phyloP scores from a whole-genome alignment of 2,888 invertebrate species.

The Octonoba sinensis region DNA sequence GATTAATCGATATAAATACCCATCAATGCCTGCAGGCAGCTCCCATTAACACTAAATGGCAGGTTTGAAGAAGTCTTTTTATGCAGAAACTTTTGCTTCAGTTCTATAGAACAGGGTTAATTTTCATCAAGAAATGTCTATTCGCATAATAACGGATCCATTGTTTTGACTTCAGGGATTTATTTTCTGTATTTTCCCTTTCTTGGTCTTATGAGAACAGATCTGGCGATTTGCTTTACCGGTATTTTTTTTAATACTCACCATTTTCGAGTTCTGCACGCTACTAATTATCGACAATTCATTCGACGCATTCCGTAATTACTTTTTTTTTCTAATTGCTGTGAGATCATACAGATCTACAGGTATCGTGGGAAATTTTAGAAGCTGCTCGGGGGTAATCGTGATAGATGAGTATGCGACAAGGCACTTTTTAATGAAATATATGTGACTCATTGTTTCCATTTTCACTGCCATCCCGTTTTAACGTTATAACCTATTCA shows the following conservation, averaged over 20 bases:
- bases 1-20: conserved; percentile 48
- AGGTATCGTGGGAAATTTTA: conserved; percentile 11
- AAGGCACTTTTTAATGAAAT: too few relatives aligned
- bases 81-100: conserved; percentile 21
- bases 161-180: conserved; percentile 27
- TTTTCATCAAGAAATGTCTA: conserved; percentile 3
- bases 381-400: not conserved
- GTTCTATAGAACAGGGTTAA: conserved; percentile 19
- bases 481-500: too few relatives aligned
- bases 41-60: conserved; percentile 55
- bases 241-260: too few relatives aligned
- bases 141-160: conserved; percentile 41
- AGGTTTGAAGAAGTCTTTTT: conserved; percentile 41
- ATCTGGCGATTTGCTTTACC: too few relatives aligned
- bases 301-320: not conserved
- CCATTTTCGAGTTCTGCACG: too few relatives aligned
- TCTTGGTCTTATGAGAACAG: too few relatives aligned
- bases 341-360: conserved; percentile 5
- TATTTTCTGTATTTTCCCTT: too few relatives aligned
- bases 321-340: conserved; percentile 14
- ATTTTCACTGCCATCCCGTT: too few relatives aligned
- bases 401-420: too few relatives aligned
- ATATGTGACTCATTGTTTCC: too few relatives aligned
- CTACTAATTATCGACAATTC: not conserved
- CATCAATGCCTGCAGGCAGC: conserved; percentile 25